Conservation (phyloP, 2,113 vertebrate species). For the Pseudorectes ferrugineus region DNA sequence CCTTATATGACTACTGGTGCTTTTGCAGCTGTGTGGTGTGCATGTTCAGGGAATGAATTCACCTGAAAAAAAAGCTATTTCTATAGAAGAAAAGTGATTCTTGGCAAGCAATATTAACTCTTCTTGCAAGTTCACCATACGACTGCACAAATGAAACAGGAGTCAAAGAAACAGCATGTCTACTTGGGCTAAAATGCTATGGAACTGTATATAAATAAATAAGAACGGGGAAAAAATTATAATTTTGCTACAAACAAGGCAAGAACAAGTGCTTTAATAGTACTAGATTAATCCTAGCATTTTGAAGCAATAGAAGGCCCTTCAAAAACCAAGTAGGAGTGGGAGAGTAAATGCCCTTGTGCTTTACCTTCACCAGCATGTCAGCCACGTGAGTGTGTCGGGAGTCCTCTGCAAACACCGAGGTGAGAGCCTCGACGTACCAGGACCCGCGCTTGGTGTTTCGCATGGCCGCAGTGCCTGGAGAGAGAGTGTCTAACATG, state of each 20-base stretch:
- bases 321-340: background rate
- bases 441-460: conserved; percentile 96
- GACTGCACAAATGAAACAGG: background rate
- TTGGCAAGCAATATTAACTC: background rate
- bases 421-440: conserved; percentile 90
- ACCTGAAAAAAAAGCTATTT: background rate
- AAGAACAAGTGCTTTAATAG: background rate
- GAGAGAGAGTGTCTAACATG: background rate
- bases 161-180: background rate
- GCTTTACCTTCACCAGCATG: conserved; percentile 90
- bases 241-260: background rate
- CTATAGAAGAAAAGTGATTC: background rate
- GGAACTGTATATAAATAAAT: background rate
- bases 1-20: background rate
- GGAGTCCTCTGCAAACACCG: conserved; percentile 81
- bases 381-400: conserved; percentile 90
- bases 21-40: background rate
- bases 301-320: background rate
- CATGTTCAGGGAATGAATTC: background rate
- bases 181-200: background rate
- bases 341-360: background rate
- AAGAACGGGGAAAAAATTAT: background rate
- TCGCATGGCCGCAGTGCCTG: conserved; percentile 93
- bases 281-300: background rate
- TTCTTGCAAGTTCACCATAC: fast-evolving